Conservation (phyloP, 2,797 vertebrate genomes). For the Betta splendens region DNA sequence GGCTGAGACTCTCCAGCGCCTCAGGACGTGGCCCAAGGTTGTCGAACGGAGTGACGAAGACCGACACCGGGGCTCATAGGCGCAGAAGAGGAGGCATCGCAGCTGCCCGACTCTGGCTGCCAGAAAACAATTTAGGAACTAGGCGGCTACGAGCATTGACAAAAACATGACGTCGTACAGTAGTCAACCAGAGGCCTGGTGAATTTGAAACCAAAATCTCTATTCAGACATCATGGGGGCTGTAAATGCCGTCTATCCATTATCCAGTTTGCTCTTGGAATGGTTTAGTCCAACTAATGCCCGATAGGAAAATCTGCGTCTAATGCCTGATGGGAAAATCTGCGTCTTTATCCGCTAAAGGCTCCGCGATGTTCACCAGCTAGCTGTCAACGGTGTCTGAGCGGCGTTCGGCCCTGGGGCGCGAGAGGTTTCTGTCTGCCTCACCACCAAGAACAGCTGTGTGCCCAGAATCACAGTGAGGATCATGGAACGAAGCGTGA, state of each 20-base stretch:
- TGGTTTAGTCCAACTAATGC: background rate
- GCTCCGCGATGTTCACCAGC: background rate
- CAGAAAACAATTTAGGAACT: slow-evolving; percentile 50
- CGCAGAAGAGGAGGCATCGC: slow-evolving; percentile 26
- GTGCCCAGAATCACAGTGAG: background rate
- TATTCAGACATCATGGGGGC: background rate
- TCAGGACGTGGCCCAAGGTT: slow-evolving; percentile 65
- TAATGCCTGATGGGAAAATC: no score
- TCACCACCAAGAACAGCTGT: background rate
- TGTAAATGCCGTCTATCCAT: no score
- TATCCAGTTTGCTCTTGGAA: background rate
- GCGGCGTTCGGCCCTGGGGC: background rate
- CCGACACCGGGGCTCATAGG: slow-evolving; percentile 28
- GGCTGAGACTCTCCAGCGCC: slow-evolving; percentile 47
- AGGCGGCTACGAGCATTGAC: slow-evolving; percentile 37
- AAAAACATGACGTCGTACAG: slow-evolving; percentile 47
- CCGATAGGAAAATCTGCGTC: no score
- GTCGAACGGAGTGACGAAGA: slow-evolving; percentile 35
- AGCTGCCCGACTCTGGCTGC: slow-evolving; percentile 39
- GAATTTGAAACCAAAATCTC: background rate
- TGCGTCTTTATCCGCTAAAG: background rate
- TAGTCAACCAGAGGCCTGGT: background rate
- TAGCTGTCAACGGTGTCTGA: background rate
- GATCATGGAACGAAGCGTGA: no score
- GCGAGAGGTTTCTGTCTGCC: background rate